Evolutionary conservation across 1,140 invertebrate species (phyloP).

Genomic region (Parasteatoda tepidariorum): DNA sequence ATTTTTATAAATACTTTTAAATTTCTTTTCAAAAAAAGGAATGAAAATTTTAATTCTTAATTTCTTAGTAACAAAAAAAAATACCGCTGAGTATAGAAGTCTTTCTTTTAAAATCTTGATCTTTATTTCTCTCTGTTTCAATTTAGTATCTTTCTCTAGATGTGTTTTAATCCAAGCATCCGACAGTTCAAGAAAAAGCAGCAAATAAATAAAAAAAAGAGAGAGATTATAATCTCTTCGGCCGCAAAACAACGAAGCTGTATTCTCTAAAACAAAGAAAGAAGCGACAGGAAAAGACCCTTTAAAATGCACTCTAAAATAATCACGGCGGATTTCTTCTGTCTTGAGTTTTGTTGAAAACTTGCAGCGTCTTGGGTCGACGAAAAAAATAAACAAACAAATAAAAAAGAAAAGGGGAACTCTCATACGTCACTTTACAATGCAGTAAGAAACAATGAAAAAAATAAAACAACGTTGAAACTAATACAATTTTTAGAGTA

Average conservation of each 20-base stretch:
- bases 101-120: conserved; percentile 21
- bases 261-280: conserved; percentile 5
- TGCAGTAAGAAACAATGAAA: conserved; percentile 18
- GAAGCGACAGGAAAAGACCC: conserved; percentile 24
- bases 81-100: too few species aligned
- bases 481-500: conserved; percentile 31
- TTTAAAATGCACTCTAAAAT: conserved; percentile 54
- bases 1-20: too few species aligned
- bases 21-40: too few species aligned
- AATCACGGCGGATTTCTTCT: conserved; percentile 42
- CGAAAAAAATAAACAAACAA: neutral
- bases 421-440: conserved; percentile 29
- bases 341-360: conserved; percentile 20
- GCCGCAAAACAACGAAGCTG: conserved; percentile 6
- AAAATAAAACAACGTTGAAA: conserved; percentile 36
- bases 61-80: too few species aligned
- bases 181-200: neutral
- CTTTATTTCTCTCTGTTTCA: conserved; percentile 20
- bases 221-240: conserved; percentile 40
- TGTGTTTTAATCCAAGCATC: conserved; percentile 19
- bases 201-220: neutral
- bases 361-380: conserved; percentile 15
- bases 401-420: neutral
- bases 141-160: neutral
- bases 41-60: too few species aligned